A percentile compares a stretch with the other conserved stretches of the same genome.
Conservation (phyloP, 1,140 invertebrate genomes). For the Drosophila mayri region DNA sequence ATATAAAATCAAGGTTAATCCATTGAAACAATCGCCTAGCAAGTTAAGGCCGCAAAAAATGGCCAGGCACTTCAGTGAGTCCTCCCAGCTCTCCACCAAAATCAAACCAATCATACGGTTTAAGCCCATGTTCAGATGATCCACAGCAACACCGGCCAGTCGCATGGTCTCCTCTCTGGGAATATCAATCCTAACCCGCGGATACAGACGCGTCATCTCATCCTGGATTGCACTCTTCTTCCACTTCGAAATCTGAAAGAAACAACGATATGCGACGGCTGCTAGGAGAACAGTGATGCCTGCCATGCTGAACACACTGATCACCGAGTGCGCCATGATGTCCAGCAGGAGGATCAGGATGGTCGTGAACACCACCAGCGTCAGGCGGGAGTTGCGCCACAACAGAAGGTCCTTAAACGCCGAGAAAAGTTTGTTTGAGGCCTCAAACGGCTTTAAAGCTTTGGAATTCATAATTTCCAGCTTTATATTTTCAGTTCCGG, state of each 20-base stretch:
- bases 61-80: conserved; percentile 50
- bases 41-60: conserved; percentile 48
- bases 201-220: conserved; percentile 8
- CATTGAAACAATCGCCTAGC: conserved; percentile 61
- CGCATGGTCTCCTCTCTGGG: conserved; percentile 38
- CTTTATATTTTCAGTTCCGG: not conserved
- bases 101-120: conserved; percentile 29
- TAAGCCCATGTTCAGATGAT: conserved; percentile 33
- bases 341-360: conserved; percentile 51
- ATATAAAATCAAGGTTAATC: conserved; percentile 47
- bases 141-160: conserved; percentile 34
- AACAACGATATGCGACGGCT: conserved; percentile 36
- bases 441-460: not conserved
- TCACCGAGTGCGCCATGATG: conserved; percentile 52
- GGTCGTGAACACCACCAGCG: conserved; percentile 34
- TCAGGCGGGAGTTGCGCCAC: conserved; percentile 54
- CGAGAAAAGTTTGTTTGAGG: conserved; percentile 1
- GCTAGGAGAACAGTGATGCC: conserved; percentile 41
- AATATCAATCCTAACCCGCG: conserved; percentile 40
- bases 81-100: conserved; percentile 52
- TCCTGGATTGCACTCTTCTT: conserved; percentile 20
- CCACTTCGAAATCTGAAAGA: conserved; percentile 23
- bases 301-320: conserved; percentile 61
- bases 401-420: conserved; percentile 42
- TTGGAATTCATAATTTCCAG: not conserved